Base-by-base conservation (phyloP, 1,140 invertebrate genomes). In the Drosophila rhopaloa region DNA sequence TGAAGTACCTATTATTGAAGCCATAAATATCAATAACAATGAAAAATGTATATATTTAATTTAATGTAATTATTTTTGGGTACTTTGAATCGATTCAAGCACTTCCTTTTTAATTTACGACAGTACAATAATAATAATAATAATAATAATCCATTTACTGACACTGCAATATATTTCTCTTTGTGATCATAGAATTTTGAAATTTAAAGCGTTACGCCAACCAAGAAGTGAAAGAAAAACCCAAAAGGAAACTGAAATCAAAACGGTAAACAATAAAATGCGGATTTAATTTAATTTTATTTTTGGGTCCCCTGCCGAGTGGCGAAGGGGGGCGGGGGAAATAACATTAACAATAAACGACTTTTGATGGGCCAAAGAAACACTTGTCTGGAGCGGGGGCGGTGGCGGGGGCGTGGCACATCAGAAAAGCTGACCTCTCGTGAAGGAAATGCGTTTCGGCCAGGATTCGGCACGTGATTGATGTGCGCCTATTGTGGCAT, bases 241-340 rank as follows among this genome's bases (percentile, higher is more conserved):
- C 1, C 29, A 16, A 51, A 9, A 2, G 5, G 9, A 48, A n/a
- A n/a, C 27, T 14, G 29, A 35, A 35, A 50, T n/a, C 24, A 2
- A 27, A 47, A 48, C 24, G n/a, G 32, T 5, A 35, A 4, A 9
- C 81, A 86, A 81, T 86, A 81, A 86, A 81, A 79, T 73, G 76
- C 66, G 84, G 67, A 83, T 83, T 89, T 82, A 83, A 88, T 89
- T 88, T 89, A 88, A 89, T 88, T 88, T 88, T 66, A 53, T 53
- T 68, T 46, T 46, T 40, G 29, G 9, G 37, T 40, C 38, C 19
- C 8, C 19, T 63, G 27, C 41, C 14, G 50, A 29, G 24, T 35
- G 57, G 38, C 32, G 50, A 50, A 9, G 40, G 29, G 29, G 0
- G 16, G 16, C 16, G 29, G 29, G 2, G 37, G 19, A 59, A 40